Percentiles rank a stretch among this genome's conserved stretches.
phyloP scores from a whole-genome alignment of 2,797 vertebrate species.

The Scleropages formosus region DNA sequence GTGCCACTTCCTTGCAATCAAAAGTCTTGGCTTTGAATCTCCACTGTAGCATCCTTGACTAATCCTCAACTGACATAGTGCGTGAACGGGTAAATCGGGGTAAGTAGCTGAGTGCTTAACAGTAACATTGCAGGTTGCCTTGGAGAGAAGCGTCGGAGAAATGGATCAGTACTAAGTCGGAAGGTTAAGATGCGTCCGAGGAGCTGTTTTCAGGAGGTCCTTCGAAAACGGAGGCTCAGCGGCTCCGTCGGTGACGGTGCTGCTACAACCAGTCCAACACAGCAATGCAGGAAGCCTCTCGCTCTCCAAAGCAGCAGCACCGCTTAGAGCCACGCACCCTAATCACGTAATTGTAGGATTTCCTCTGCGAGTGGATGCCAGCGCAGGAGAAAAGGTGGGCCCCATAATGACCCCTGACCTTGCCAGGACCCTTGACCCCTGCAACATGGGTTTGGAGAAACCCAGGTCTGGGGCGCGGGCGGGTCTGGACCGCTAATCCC shows the following conservation, averaged over 20 bases:
- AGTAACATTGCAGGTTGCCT: too few relatives aligned
- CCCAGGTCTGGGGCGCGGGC: conserved; percentile 36
- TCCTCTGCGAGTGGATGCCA: conserved; percentile 40
- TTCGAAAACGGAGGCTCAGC: neutral
- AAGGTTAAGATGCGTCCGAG: too few relatives aligned
- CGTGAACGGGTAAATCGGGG: too few relatives aligned
- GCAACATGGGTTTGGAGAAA: conserved; percentile 37
- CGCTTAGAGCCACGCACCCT: conserved; percentile 43
- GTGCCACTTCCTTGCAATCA: too few relatives aligned
- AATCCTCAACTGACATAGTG: too few relatives aligned
- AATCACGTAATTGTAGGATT: conserved; percentile 47
- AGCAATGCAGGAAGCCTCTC: neutral
- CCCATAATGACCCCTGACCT: conserved; percentile 48
- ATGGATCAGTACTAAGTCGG: too few relatives aligned
- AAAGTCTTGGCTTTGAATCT: too few relatives aligned
- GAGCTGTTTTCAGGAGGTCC: neutral
- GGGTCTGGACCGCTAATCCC: conserved; percentile 41
- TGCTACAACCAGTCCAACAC: too few relatives aligned
- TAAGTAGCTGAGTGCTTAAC: too few relatives aligned
- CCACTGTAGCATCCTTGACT: too few relatives aligned
- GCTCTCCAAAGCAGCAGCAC: conserved; percentile 34
- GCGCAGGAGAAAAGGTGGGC: conserved; percentile 39
- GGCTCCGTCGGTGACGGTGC: too few relatives aligned
- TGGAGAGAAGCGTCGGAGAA: too few relatives aligned
- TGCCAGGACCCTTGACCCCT: conserved; percentile 39